Conservation (phyloP, 2,797 vertebrate species). For the Poeciliopsis paucimaculata region DNA sequence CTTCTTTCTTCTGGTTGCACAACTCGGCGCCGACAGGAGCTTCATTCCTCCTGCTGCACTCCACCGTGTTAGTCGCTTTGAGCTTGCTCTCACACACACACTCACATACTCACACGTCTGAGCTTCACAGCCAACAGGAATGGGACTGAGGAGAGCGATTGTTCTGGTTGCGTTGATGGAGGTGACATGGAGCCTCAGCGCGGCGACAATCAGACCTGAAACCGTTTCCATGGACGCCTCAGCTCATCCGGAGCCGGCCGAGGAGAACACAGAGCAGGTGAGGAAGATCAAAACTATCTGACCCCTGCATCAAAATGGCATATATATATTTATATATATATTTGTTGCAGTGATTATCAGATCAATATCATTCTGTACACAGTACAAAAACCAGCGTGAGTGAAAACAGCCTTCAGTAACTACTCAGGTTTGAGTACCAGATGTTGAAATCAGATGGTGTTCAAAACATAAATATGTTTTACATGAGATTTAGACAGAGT, state of each 20-base stretch:
- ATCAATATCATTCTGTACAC: conserved; percentile 73
- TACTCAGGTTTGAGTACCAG: background rate
- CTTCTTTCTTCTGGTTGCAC: conserved; percentile 37
- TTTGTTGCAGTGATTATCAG: conserved; percentile 46
- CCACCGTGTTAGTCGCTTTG: conserved; percentile 14
- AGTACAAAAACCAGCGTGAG: conserved; percentile 66
- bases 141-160: conserved; percentile 45
- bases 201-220: conserved; percentile 7
- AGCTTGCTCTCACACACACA: conserved; percentile 2
- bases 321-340: background rate
- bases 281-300: conserved; percentile 26
- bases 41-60: conserved; percentile 43
- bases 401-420: conserved; percentile 40
- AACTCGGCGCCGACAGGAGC: conserved; percentile 45
- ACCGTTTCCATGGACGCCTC: background rate
- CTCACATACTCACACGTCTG: background rate
- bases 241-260: conserved; percentile 14
- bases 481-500: background rate
- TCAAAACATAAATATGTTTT: conserved; percentile 50
- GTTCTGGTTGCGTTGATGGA: conserved; percentile 43
- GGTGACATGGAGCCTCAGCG: conserved; percentile 28
- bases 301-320: background rate
- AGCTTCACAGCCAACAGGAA: conserved; percentile 26
- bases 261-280: conserved; percentile 50
- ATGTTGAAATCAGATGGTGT: conserved; percentile 4